Percentiles rank a stretch among this genome's conserved stretches.
These are phyloP conservation scores for Anoura caudifer DNA, from an alignment of 2,113 vertebrate species.

Conservation along the genomic window DNA sequence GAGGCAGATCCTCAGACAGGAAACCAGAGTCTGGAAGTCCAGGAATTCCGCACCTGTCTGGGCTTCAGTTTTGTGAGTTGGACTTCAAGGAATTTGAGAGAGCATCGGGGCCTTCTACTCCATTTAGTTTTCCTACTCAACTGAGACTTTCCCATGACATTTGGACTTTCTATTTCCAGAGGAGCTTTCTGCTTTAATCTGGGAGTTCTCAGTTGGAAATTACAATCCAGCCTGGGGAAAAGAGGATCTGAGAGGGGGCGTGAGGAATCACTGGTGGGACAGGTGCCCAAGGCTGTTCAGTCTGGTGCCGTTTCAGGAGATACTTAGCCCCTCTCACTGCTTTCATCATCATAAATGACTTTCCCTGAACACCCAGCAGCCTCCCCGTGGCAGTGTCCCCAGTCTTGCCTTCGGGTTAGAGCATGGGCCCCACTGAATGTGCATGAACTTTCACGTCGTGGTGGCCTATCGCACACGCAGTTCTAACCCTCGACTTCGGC, in stretches of 20 bases:
- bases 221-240: neutral
- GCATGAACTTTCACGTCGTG: neutral
- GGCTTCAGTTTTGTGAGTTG: neutral
- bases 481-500: neutral
- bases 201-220: neutral
- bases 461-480: neutral
- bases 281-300: neutral
- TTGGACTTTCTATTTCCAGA: neutral
- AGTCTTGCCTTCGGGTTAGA: neutral
- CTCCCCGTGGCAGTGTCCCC: neutral
- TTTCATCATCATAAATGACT: neutral
- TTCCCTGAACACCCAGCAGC: neutral
- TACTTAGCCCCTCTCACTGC: neutral
- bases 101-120: neutral
- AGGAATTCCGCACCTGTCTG: neutral
- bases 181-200: neutral
- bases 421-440: neutral
- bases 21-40: neutral
- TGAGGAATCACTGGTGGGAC: neutral
- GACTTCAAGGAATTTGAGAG: neutral
- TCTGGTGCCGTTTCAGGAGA: neutral
- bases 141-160: neutral
- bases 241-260: neutral
- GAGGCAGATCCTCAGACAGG: neutral
- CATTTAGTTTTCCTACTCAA: neutral